These are phyloP conservation scores for Cephus spinipes DNA, from an alignment of 2,888 invertebrate genomes.

Conservation along the genomic window DNA sequence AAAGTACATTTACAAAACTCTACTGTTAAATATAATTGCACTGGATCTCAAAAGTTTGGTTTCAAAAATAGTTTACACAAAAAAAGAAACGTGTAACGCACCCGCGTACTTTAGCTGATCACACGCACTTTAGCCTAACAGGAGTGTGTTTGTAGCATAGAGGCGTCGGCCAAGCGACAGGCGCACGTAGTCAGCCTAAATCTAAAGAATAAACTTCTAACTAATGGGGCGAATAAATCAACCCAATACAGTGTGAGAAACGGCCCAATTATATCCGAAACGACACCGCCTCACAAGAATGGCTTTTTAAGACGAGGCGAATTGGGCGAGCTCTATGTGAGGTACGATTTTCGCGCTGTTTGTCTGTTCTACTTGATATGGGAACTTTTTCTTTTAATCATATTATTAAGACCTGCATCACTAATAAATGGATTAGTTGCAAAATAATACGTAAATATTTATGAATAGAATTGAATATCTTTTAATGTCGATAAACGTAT, in stretches of 20 bases:
- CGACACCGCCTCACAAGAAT: conserved; percentile 60
- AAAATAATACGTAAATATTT: not conserved
- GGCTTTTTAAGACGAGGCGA: conserved; percentile 65
- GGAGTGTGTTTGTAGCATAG: conserved; percentile 63
- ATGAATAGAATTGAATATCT: not conserved
- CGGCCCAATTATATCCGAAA: conserved; percentile 54
- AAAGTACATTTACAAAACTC: not conserved
- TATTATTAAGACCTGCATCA: not conserved
- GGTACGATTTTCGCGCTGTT: conserved; percentile 61
- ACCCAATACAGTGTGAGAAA: conserved; percentile 56
- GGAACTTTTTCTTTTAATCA: conserved; percentile 19
- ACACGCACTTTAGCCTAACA: conserved; percentile 41
- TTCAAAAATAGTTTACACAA: not conserved
- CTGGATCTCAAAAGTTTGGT: too few relatives aligned
- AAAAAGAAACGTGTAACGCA: not conserved
- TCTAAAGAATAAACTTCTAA: conserved; percentile 62
- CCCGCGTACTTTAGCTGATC: not conserved
- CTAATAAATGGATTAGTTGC: not conserved
- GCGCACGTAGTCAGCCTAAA: conserved; percentile 58
- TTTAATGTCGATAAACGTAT: not conserved
- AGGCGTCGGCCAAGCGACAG: conserved; percentile 59
- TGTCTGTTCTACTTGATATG: conserved; percentile 46
- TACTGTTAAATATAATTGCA: too few relatives aligned
- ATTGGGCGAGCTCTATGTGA: conserved; percentile 67
- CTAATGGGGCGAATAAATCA: conserved; percentile 59